phyloP scores from a whole-genome alignment of 2,113 vertebrate species.

The Syrrhaptes paradoxus region DNA sequence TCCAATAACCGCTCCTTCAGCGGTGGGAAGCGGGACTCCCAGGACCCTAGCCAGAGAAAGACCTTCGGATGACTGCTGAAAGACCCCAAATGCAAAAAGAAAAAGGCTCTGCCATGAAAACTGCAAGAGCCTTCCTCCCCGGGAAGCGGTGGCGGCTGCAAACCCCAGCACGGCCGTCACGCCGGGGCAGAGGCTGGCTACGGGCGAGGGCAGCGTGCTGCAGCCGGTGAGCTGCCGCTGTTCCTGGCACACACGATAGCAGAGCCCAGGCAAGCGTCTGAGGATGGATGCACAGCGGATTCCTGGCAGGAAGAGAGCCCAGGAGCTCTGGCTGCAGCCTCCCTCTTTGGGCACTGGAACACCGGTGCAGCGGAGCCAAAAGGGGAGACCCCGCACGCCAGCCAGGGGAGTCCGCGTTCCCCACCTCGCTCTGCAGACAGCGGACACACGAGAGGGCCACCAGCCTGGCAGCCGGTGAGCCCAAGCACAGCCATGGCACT shows the following conservation, averaged over 20 bases:
- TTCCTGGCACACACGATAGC: fast-evolving
- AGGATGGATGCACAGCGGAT: neutral
- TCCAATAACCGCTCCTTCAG: neutral
- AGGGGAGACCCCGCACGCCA: neutral
- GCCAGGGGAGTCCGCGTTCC: fast-evolving
- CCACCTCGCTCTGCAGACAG: neutral
- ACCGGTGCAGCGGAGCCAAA: neutral
- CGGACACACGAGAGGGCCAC: neutral
- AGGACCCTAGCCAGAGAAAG: neutral
- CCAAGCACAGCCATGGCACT: neutral
- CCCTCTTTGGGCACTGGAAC: neutral
- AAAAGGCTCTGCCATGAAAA: neutral
- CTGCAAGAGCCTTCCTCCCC: neutral
- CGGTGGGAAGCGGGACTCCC: fast-evolving
- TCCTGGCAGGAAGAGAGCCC: neutral
- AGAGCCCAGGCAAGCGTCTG: neutral
- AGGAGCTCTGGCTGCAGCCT: neutral
- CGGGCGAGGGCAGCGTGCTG: fast-evolving
- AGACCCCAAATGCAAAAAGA: neutral
- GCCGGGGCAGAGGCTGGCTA: fast-evolving
- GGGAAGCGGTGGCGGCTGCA: neutral
- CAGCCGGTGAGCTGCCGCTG: neutral
- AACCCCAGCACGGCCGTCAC: fast-evolving
- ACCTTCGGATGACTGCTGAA: neutral
- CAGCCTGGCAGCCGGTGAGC: neutral